Percentiles rank a stretch among this genome's conserved stretches.
These are phyloP conservation scores for Pogonomyrmex californicus DNA, from an alignment of 1,140 invertebrate genomes.

Conservation along the genomic window DNA sequence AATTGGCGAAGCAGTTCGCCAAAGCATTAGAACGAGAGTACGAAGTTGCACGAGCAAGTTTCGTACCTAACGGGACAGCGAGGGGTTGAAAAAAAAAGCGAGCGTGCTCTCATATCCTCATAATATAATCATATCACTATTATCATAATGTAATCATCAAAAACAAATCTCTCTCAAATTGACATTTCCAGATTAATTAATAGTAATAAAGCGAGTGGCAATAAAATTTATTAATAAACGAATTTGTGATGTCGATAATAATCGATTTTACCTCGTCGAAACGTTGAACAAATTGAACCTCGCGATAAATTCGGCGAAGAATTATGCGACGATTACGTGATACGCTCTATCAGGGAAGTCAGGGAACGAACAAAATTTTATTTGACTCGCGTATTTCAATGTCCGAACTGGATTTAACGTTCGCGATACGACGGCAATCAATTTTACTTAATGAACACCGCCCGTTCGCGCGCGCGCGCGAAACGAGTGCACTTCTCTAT, in stretches of 20 bases:
- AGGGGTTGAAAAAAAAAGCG: not conserved
- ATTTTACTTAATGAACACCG: slow-evolving; percentile 35
- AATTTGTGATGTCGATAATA: not conserved
- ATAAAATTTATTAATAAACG: not conserved
- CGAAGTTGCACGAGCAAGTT: slow-evolving; percentile 45
- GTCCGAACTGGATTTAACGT: not conserved
- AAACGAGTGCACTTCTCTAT: slow-evolving; percentile 42
- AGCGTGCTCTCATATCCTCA: not conserved
- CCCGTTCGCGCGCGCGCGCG: not conserved
- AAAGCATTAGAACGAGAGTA: slow-evolving; percentile 30
- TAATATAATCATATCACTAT: not conserved
- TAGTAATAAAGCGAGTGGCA: not conserved
- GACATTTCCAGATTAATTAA: not conserved
- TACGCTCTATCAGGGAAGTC: not conserved
- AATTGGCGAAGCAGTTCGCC: slow-evolving; percentile 54
- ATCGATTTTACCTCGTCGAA: not conserved
- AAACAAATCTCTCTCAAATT: not conserved
- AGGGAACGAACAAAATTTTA: not conserved
- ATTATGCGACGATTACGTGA: not conserved
- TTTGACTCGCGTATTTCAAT: not conserved
- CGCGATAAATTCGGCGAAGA: not conserved
- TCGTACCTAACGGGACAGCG: not conserved
- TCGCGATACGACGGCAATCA: slow-evolving; percentile 23
- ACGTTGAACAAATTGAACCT: not conserved
- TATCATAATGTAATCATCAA: not conserved